Conservation (phyloP, 92 coral and sea anemone genomes). For the Umimayanthus chanpuru region DNA sequence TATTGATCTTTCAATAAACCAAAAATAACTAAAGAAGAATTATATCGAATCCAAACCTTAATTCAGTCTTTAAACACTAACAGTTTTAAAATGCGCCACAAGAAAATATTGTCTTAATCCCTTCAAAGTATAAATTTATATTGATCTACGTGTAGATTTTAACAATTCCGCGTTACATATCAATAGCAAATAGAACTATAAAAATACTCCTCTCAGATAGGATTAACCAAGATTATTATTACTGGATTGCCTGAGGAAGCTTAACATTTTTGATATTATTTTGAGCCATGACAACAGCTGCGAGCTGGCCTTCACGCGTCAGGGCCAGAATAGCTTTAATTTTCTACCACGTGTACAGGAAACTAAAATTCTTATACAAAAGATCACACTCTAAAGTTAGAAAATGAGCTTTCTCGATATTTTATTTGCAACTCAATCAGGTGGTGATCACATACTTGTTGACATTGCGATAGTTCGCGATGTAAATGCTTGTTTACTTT, state of each 20-base stretch:
- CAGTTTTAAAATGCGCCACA: not conserved
- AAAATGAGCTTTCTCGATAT: not conserved
- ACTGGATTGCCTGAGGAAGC: not conserved
- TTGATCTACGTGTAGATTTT: not conserved
- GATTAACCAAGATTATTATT: not conserved
- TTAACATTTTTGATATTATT: no score
- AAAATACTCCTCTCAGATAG: not conserved
- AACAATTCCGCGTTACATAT: not conserved
- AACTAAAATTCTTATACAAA: not conserved
- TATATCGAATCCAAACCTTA: not conserved
- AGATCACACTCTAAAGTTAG: not conserved
- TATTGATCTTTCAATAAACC: not conserved
- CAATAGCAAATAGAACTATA: not conserved
- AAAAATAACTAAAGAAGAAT: no score
- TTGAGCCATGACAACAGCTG: not conserved
- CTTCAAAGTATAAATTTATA: not conserved
- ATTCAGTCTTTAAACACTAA: no score
- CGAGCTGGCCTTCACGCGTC: not conserved
- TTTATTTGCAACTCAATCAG: not conserved
- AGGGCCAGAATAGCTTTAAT: not conserved
- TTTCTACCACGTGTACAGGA: not conserved
- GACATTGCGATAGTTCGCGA: not conserved
- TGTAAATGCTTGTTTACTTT: not conserved
- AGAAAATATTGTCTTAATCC: not conserved
- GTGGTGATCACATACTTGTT: not conserved